These are phyloP conservation scores for Perca flavescens DNA, from an alignment of 2,113 vertebrate species.

Conservation along the genomic window DNA sequence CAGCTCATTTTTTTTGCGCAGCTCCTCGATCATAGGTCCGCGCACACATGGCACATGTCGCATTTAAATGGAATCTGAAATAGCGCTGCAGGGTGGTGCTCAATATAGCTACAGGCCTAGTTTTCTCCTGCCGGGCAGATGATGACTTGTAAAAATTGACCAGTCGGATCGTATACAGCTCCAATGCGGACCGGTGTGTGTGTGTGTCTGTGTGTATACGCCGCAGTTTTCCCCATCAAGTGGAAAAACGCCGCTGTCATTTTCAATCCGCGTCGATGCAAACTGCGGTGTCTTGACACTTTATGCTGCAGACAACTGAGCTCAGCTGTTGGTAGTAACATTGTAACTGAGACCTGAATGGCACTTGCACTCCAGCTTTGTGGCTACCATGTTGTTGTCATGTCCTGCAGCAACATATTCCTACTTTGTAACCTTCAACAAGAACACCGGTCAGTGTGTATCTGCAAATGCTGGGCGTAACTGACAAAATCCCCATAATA, in stretches of 20 bases:
- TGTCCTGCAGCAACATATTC: slow-evolving; percentile 43
- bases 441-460: neutral
- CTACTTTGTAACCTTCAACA: slow-evolving; percentile 20
- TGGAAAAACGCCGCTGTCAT: slow-evolving; percentile 65
- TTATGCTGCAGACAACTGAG: slow-evolving; percentile 38
- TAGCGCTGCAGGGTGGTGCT: slow-evolving; percentile 74
- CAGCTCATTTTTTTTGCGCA: slow-evolving; percentile 24
- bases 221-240: slow-evolving; percentile 50
- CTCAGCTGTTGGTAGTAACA: slow-evolving; percentile 58
- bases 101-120: slow-evolving; percentile 84
- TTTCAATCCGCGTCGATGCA: slow-evolving; percentile 9
- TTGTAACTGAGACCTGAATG: slow-evolving; percentile 50
- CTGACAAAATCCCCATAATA: neutral
- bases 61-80: slow-evolving; percentile 75
- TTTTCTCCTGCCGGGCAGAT: slow-evolving; percentile 76
- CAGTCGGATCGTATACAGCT: slow-evolving; percentile 61
- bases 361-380: slow-evolving; percentile 52
- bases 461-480: neutral
- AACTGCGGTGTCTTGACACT: slow-evolving; percentile 64
- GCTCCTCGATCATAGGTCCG: slow-evolving; percentile 29
- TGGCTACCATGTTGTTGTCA: slow-evolving; percentile 63
- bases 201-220: slow-evolving; percentile 25
- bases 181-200: slow-evolving; percentile 56
- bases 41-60: slow-evolving; percentile 68
- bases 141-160: slow-evolving; percentile 84